phyloP scores from a whole-genome alignment of 1,140 invertebrate species.

The Plectrocnemia conspersa region DNA sequence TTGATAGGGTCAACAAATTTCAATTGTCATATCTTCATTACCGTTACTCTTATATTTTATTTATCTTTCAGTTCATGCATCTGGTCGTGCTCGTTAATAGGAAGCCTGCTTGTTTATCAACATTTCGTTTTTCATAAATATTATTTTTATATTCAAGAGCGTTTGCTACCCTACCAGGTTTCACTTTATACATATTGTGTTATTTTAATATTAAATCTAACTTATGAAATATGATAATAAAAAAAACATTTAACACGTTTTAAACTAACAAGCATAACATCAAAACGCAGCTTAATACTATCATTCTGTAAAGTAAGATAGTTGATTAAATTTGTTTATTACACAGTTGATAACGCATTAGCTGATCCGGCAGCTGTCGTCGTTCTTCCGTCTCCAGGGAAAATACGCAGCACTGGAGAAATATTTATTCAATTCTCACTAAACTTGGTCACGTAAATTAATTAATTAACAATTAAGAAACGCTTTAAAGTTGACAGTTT shows the following conservation, averaged over 20 bases:
- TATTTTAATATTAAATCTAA: conserved; percentile 14
- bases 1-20: background rate
- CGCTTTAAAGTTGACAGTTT: no score
- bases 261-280: background rate
- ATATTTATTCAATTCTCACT: conserved; percentile 38
- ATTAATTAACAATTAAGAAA: conserved; percentile 18
- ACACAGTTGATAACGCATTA: conserved; percentile 25
- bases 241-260: no score
- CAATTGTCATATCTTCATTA: background rate
- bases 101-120: conserved; percentile 28
- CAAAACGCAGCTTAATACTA: background rate
- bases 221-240: no score
- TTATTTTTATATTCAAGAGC: conserved; percentile 29
- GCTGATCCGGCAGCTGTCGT: conserved; percentile 38
- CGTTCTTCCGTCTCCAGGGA: conserved; percentile 48
- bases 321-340: no score
- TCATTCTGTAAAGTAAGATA: no score
- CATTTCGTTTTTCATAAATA: conserved; percentile 27
- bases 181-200: conserved; percentile 29
- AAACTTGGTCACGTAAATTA: conserved; percentile 41
- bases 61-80: conserved; percentile 35
- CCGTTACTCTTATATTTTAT: conserved; percentile 28
- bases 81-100: conserved; percentile 34
- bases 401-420: conserved; percentile 42
- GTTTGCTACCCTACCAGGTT: conserved; percentile 29